Base-by-base conservation (phyloP, 1,140 invertebrate species). In the Scylla paramamosain region DNA sequence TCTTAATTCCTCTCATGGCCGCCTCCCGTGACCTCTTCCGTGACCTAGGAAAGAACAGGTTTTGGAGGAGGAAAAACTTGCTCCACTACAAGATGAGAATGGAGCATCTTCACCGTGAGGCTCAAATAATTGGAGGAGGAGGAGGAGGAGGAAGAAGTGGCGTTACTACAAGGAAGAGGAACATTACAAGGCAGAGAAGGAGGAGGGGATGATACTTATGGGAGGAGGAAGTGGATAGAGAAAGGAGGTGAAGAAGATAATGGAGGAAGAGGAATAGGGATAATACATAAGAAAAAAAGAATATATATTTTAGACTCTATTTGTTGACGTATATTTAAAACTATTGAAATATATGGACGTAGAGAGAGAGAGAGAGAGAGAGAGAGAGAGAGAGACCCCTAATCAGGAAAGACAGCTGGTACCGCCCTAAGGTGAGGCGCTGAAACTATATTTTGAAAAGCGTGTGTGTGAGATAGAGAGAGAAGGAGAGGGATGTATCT, bases 391-490 rank as follows among this genome's bases (percentile, higher is more conserved):
- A 77, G 67, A 77, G 67, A 77, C 25, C n/a, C n/a, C 10, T 4
- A 59, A 59, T 59, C 52, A 59, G 52, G 52, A 59, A 20, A 77
- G 67, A 20, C 25, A n/a, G n/a, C n/a, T n/a, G 20, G 67, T 20
- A 7, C 20, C 67, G 67, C 25, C 67, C 67, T n/a, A 7, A 77
- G 25, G 67, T n/a, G 8, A 25, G 10, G 25, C 25, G 20, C 67
- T 77, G 67, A n/a, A 77, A n/a, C 67, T n/a, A n/a, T n/a, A n/a
- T 77, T n/a, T 25, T 77, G 67, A 77, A 77, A 77, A 77, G 67
- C 1, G 25, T 12, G 59, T 67, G 20, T 16, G 39, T 2, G 39
- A 39, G 39, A 39, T 39, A 39, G 39, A 39, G 39, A 39, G 39
- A 39, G 39, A 39, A 39, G 6, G 6, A 77, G 67, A 20, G 12